Base-by-base conservation (phyloP, 2,113 vertebrate genomes). In the Cochlearius cochlearius region DNA sequence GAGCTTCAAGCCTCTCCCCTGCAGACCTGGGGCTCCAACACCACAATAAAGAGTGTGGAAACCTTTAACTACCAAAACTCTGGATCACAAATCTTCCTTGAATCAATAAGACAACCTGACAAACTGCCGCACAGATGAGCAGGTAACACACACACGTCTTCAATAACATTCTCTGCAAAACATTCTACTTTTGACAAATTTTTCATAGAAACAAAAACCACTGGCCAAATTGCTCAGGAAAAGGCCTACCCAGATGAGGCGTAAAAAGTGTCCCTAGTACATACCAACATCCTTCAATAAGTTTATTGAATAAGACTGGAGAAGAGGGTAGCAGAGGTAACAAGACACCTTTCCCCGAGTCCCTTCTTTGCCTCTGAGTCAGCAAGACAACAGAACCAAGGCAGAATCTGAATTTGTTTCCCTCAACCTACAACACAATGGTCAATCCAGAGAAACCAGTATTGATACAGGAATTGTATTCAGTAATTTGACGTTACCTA, bases 391-490 rank as follows among this genome's bases (percentile, higher is more conserved):
- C 7, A 50, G n/a, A 82, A 34, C 15, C 6, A 91, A 67, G 22
- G 22, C 2, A 69, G 38, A 86, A 69, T 15, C 9, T 30, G 34
- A 69, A 60, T 41, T n/a, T 9, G 15, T 67, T 89, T 71, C 21
- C 22, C 29, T 79, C 74, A 85, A 45, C 5, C 16, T 25, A 27
- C 11, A 64, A 21, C 19, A 53, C 5, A 71, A 7, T 11, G 10
- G 10, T 50, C 50, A 59, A 77, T 34, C n/a, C 45, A 69, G 27
- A 64, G 38, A 74, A 67, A 19, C 26, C 39, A 49, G 16, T 5
- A 52, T 16, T 0, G 0, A 15, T 15, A 20, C 18, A 71, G n/a
- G 9, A 74, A 36, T 34, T 38, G 21, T 3, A 62, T 16, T 45
- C 49, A 41, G 30, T 36, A 75, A n/a, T 45, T 60, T 50, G 7